Evolutionary conservation across 2,888 invertebrate species (phyloP), one percentile per base, ranked within the genome.

Genomic region (Diploptera punctata): DNA sequence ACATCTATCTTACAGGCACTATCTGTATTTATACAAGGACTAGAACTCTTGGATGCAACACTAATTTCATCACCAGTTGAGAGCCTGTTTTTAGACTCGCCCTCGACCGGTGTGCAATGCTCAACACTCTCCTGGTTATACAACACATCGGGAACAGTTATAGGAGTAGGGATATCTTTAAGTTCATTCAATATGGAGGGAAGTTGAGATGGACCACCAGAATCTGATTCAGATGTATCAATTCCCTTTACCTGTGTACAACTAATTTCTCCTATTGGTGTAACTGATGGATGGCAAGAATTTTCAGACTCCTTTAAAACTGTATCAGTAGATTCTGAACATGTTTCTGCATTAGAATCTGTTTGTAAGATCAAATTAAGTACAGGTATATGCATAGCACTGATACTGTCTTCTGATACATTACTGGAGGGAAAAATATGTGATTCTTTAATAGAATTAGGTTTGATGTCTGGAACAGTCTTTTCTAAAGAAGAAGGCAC

Each of bases 1-100:
- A 70, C 70, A 70, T 70, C 62, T 47, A 70, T 5, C n/a, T 43
- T 38, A 57, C 57, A 68, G 57, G 70, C 61, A 61, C 21, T 61
- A 61, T 38, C 61, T 61, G 61, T 19, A 18, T 31, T 61, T 61
- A 61, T 10, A 29, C n/a, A 19, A 52, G 49, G 52, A 33, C 67
- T 67, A 47, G 21, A 62, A 33, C 19, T 62, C 33, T 38, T 18
- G 31, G 62, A 38, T 62, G 62, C 62, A 62, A 67, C 47, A 49
- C 3, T 13, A 43, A 62, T 43, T 43, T 13, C n/a, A 38, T 38
- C n/a, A 62, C 47, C 65, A 47, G 65, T 33, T 65, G 65, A 43
- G 44, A 44, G 65, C 44, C 29, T 38, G 47, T 29, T 47, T 5
- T n/a, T 18, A 0, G 44, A 26, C 65, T 47, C 44, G 24, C 47